Base-by-base conservation (phyloP, 2,888 invertebrate genomes). In the Drosophila subquinaria region DNA sequence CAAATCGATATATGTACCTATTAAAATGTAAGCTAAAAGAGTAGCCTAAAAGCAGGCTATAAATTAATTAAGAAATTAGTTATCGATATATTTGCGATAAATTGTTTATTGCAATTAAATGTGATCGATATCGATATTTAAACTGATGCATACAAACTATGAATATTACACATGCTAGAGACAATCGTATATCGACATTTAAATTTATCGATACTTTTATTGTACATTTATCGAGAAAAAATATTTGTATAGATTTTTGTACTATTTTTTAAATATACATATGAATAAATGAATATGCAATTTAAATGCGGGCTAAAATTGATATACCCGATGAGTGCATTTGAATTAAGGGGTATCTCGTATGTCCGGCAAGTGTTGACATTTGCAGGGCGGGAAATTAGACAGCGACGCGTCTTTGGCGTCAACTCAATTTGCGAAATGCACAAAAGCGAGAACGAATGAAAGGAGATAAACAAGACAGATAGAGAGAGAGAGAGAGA, bases 281-380 rank as follows among this genome's bases (percentile, higher is more conserved):
- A 8, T 27, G 1, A 27, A 8, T 27, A 6, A 15, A 10, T 42
- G 17, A 2, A 15, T 6, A 27, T 5, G 0, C 6, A 10, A 40
- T 33, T 6, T 9, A 33, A 40, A 27, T 38, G 38, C n/a, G n/a
- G 6, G n/a, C 2, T 8, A 0, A 10, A 42, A 33, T 6, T 2
- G 15, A 47, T 33, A 55, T 35, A 51, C 60, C 38, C 63, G 2
- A 13, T 33, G 13, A 0, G 0, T 0, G 33, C 42, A 43, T 13
- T 0, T 4, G 0, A 45, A 9, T 4, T n/a, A 36, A 6, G 6
- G 48, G 60, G 61, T 67, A 72, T 42, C 1, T 8, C 45, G 9
- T 40, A 43, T 40, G 67, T 69, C 53, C 68, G 63, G 68, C 73
- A 59, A 69, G 76, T 73, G 82, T 67, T 79, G 76, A 74, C 71